Evolutionary conservation across 2,113 vertebrate genomes (phyloP).

Genomic region (Nesogale talazaci): DNA sequence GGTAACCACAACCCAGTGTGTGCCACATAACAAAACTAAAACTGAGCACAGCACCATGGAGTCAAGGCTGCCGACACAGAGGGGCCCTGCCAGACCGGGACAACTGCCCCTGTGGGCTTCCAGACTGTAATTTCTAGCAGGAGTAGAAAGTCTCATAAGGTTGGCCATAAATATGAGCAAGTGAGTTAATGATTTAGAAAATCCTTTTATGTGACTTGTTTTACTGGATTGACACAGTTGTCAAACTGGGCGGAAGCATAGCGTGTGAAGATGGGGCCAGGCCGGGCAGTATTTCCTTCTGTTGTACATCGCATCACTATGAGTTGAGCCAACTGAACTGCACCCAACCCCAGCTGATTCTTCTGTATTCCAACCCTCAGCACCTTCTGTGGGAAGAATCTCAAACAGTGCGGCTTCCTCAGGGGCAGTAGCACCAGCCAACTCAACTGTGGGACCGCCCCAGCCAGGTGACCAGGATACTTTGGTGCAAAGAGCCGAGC

Average conservation of each 20-base stretch:
- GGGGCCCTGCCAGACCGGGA: no score
- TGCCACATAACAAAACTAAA: neutral
- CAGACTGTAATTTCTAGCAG: no score
- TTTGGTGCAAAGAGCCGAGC: slow-evolving; percentile 95
- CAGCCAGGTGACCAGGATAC: slow-evolving; percentile 91
- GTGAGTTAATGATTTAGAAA: neutral
- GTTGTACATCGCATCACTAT: no score
- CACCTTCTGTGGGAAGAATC: slow-evolving; percentile 87
- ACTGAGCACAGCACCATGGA: no score
- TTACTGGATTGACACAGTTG: neutral
- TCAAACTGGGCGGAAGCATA: no score
- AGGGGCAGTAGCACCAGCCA: slow-evolving; percentile 69
- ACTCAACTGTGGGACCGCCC: slow-evolving; percentile 79
- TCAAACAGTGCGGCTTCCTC: slow-evolving; percentile 82
- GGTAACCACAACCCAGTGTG: neutral
- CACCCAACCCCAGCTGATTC: neutral
- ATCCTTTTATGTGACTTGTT: neutral
- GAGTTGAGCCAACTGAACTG: no score
- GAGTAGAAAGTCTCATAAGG: neutral
- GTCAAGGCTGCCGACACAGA: no score
- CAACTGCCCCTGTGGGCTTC: no score
- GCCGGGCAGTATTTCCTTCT: no score
- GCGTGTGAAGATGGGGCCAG: no score
- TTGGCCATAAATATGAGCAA: neutral
- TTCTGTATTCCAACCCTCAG: slow-evolving; percentile 66